Base-by-base conservation (phyloP, 1,140 invertebrate species). In the Lepidurus arcticus region DNA sequence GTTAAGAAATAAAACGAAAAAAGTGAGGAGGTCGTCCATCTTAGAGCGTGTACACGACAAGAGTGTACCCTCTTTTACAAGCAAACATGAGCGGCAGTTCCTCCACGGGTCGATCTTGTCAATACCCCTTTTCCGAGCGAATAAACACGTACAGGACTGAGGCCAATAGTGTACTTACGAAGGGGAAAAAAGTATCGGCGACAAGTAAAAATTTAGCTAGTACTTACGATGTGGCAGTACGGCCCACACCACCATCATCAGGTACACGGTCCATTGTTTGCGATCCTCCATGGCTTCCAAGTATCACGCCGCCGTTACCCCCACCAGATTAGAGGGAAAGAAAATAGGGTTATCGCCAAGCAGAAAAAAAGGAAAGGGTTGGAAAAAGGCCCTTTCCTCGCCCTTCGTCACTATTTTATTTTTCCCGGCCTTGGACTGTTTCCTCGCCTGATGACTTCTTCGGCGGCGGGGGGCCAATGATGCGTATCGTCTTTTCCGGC, bases 231-330 rank as follows among this genome's bases (percentile, higher is more conserved):
- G 53, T 13, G 53, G 53, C 53, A 65, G 8, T 65, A 65, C 53
- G 8, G 53, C 53, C 53, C 53, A 65, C 4, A 65, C 53, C 53
- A 65, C 53, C 13, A 65, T 65, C 53, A 65, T 65, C 53, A 65
- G 53, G 53, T 65, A 65, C 53, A 65, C 13, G 53, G 53, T 65
- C 53, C 53, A 65, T 65, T 65, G 53, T 65, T 65, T 65, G 53
- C 53, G 53, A 65, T 65, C 53, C 21, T 65, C 53, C 53, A 65
- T 65, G 53, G n/a, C 53, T 65, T n/a, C 53, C 53, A 65, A 65
- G 53, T 65, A 65, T 65, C 21, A 13, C 53, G 53, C 16, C 21
- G 53, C 8, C n/a, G 16, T 21, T n/a, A 65, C 16, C 13, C 16
- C 53, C 16, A 16, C 53, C 7, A 13, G 53, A 21, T 34, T 21